Base-by-base conservation (phyloP, 1,140 invertebrate genomes). In the Ectropis grisescens region DNA sequence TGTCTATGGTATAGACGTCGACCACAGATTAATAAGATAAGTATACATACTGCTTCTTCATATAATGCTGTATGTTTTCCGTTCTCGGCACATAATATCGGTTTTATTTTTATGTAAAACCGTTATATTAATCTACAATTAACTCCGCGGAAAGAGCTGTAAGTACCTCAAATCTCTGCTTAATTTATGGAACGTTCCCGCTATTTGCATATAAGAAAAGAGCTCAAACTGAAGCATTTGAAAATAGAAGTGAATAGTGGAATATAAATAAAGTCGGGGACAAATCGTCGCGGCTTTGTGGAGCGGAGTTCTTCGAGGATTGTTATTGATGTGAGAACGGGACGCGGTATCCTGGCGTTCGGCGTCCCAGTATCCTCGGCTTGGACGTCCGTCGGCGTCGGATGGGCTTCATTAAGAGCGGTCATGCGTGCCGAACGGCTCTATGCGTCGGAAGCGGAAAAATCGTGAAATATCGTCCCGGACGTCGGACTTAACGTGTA, bases 251-350 rank as follows among this genome's bases (percentile, higher is more conserved):
- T 19, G 16, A 19, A 19, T 4, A 19, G 3, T 19, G 16, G 16
- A 3, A 8, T 19, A 40, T 28, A 40, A 40, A 50, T 55, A 57
- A 61, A 65, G 47, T 58, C 52, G 34, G 43, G 52, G 52, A 59
- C 56, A 59, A 67, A 65, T 58, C 48, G 62, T 58, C 48, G 45
- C 47, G 47, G 51, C 51, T 51, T 55, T 49, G 52, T 46, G 49
- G 54, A 53, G 44, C 35, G 34, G 45, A 53, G 54, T 59, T 69
- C 45, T 52, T 42, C 14, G 47, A 36, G 49, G 37, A 68, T 62
- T 67, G 62, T 67, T 68, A 72, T 70, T 65, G 57, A 70, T 67
- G 58, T 59, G 55, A 38, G 48, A 50, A 46, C 40, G 47, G 52
- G 23, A 13, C 40, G 27, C 33, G 34, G 16, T 8, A 8, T 19